Base-by-base conservation (phyloP, 2,797 vertebrate species). In the Phyllotis vaccarum region DNA sequence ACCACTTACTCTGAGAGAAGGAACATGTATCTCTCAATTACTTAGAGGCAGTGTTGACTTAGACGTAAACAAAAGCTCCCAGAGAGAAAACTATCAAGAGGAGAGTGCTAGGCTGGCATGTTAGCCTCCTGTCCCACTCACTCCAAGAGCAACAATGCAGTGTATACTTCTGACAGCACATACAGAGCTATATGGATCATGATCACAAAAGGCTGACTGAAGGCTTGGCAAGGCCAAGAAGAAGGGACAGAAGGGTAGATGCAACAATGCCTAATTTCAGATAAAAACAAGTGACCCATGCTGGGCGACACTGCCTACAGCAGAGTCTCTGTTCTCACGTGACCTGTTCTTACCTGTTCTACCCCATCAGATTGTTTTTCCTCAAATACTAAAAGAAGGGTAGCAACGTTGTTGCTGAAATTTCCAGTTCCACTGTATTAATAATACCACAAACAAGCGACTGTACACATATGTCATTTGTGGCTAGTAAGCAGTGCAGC, bases 11-110 rank as follows among this genome's bases (percentile, higher is more conserved):
- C 58, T 11, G 80, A 86, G 74, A 93, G 62, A 34, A 89, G 70
- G 16, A 74, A 11, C 49, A 24, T 3, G 9, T 21, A 70, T 88
- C 37, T 64, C 81, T 75, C 93, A 74, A 16, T 68, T 82, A 86
- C 76, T 86, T 40, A 87, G 40, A 92, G 58, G 88, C 62, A 93
- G 92, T 66, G 81, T 46, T 96, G 92, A 94, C 66, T 83, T 46
- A 70, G 56, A 83, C 62, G 74, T 34, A 90, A 80, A 90, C 74
- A 90, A 95, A 86, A 78, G 78, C 5, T 60, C 75, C 54, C 58
- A 62, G 54, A 68, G 52, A 29, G 81, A 86, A 91, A 85, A 1
- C 11, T 21, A 95, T 58, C 78, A 68, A n/a, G n/a, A n/a, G 2
- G 34, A 93, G 14, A 37, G 46, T 43, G 40, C 60, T 56, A 60